Percentiles rank a stretch among this genome's conserved stretches.
These are phyloP conservation scores for Panopea generosa DNA, from an alignment of 2,888 invertebrate genomes.

Conservation along the genomic window DNA sequence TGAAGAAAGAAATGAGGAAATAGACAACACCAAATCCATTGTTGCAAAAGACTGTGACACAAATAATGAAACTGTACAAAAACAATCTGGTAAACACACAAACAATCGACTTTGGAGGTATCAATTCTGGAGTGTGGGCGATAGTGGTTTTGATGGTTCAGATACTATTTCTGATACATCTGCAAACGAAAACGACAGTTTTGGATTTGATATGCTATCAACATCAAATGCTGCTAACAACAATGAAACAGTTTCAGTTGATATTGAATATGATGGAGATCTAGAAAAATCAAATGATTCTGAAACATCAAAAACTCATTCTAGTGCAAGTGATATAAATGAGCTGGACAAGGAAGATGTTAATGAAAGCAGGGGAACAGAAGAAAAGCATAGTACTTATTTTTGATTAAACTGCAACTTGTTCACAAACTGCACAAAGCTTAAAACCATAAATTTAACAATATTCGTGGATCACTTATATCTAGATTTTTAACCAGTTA, in stretches of 20 bases:
- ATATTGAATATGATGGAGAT: neutral
- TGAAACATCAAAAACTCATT: no score
- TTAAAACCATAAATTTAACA: no score
- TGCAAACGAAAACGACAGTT: conserved; percentile 12
- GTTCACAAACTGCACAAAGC: no score
- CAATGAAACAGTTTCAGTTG: neutral
- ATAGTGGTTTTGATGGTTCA: conserved; percentile 45
- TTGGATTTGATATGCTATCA: neutral
- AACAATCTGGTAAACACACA: neutral
- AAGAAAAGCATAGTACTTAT: no score
- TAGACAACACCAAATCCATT: neutral
- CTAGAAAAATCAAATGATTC: no score
- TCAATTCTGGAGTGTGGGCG: conserved; percentile 25
- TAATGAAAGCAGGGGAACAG: no score
- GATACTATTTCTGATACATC: conserved; percentile 13
- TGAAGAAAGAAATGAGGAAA: neutral
- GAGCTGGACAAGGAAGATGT: no score
- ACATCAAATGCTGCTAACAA: neutral
- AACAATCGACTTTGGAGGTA: conserved; percentile 27
- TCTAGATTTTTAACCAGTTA: no score
- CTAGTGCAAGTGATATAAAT: no score
- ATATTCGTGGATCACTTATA: no score
- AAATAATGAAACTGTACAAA: neutral
- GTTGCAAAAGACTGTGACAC: neutral
- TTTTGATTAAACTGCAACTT: no score